Evolutionary conservation across 2,888 invertebrate species (phyloP).

Genomic region (Drosophila aldrichi): DNA sequence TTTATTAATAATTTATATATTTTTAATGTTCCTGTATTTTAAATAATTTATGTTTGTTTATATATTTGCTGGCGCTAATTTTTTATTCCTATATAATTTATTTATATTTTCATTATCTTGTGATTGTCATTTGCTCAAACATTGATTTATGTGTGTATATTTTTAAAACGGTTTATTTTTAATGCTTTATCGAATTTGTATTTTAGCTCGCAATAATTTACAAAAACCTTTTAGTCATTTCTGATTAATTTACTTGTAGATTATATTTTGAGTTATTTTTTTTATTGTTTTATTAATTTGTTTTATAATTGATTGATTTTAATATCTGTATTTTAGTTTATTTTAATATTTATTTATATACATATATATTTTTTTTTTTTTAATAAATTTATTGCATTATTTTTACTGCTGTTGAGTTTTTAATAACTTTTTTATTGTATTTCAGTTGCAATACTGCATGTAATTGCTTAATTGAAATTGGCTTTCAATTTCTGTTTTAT

Average conservation of each 20-base stretch:
- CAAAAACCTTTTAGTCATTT: not conserved
- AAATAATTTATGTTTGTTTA: not conserved
- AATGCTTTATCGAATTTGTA: not conserved
- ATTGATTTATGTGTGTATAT: not conserved
- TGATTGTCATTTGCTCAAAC: not conserved
- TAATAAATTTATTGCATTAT: not conserved
- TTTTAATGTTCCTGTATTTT: not conserved
- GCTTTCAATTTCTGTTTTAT: slow-evolving; percentile 25
- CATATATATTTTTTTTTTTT: no score
- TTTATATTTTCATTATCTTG: not conserved
- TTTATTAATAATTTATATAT: not conserved
- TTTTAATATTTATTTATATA: not conserved
- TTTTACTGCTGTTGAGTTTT: not conserved
- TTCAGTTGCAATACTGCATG: slow-evolving; percentile 11
- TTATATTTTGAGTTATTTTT: not conserved
- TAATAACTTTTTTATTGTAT: slow-evolving; percentile 4
- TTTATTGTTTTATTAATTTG: not conserved
- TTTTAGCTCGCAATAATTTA: not conserved
- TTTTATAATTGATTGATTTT: not conserved
- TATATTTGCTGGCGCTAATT: not conserved
- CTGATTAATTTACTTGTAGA: not conserved
- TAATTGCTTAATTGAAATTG: slow-evolving; percentile 44
- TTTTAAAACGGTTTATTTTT: not conserved
- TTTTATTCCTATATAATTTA: not conserved
- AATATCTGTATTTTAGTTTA: not conserved